Evolutionary conservation across 2,113 vertebrate species (phyloP).

Genomic region (Antigone vipio): DNA sequence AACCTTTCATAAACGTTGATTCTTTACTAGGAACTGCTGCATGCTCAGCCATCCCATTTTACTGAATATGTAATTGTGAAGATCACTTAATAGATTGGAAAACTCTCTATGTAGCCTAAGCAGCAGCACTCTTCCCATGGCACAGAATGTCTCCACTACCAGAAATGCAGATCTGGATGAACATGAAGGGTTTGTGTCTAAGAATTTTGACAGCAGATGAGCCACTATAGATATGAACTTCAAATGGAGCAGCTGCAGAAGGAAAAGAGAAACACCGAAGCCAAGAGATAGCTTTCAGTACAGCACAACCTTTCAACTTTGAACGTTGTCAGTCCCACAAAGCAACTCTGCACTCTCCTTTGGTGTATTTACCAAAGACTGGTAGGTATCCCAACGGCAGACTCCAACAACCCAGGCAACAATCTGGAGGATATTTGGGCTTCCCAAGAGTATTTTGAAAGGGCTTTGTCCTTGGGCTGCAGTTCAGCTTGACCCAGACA

Average conservation of each 20-base stretch:
- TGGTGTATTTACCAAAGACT: neutral
- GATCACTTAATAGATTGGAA: neutral
- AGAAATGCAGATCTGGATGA: neutral
- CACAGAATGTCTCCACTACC: neutral
- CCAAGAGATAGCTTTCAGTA: neutral
- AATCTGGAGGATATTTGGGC: neutral
- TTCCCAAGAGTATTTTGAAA: neutral
- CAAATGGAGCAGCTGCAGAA: neutral
- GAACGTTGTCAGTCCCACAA: neutral
- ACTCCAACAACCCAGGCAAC: neutral
- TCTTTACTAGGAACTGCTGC: neutral
- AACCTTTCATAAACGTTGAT: neutral
- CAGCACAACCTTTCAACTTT: neutral
- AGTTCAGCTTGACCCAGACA: constrained; percentile 42
- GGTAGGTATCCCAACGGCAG: neutral
- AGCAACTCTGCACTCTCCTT: neutral
- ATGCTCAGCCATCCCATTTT: neutral
- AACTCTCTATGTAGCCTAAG: neutral
- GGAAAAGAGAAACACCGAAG: neutral
- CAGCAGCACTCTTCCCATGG: neutral
- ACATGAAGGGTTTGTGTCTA: neutral
- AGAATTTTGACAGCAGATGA: neutral
- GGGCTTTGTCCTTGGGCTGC: neutral
- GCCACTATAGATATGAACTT: neutral
- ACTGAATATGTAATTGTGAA: neutral